Evolutionary conservation across 2,113 vertebrate genomes (phyloP).

Genomic region (Otolemur garnettii): DNA sequence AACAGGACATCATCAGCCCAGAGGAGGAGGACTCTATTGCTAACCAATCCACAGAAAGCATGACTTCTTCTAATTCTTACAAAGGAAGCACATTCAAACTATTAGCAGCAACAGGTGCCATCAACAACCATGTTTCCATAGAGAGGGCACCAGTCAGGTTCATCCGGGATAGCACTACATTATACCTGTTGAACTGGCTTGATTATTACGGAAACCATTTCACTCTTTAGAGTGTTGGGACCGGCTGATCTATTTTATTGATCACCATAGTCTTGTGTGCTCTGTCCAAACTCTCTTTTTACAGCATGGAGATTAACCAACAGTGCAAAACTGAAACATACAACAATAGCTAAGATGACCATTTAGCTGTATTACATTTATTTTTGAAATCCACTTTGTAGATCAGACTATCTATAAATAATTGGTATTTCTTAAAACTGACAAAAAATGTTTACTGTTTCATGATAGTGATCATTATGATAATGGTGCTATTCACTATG

Average conservation of each 20-base stretch:
- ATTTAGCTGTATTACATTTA: background rate
- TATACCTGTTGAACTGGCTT: background rate
- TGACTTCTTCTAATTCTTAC: background rate
- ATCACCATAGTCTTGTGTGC: background rate
- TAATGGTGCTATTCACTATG: background rate
- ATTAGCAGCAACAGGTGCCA: background rate
- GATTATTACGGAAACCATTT: background rate
- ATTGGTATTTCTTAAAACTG: background rate
- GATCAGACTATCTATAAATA: background rate
- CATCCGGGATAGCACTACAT: background rate
- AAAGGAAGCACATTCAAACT: background rate
- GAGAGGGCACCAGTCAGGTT: background rate
- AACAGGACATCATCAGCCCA: background rate
- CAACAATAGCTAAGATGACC: background rate
- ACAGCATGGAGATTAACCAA: background rate
- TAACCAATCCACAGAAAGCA: background rate
- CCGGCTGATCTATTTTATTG: background rate
- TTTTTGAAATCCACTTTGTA: constrained; percentile 7
- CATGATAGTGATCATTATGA: background rate
- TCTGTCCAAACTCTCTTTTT: background rate
- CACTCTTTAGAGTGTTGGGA: background rate
- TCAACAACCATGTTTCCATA: background rate
- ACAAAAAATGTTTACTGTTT: background rate
- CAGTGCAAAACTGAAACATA: background rate
- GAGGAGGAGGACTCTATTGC: background rate